phyloP scores from a whole-genome alignment of 2,797 vertebrate species.

The Syngnathus rostellatus region DNA sequence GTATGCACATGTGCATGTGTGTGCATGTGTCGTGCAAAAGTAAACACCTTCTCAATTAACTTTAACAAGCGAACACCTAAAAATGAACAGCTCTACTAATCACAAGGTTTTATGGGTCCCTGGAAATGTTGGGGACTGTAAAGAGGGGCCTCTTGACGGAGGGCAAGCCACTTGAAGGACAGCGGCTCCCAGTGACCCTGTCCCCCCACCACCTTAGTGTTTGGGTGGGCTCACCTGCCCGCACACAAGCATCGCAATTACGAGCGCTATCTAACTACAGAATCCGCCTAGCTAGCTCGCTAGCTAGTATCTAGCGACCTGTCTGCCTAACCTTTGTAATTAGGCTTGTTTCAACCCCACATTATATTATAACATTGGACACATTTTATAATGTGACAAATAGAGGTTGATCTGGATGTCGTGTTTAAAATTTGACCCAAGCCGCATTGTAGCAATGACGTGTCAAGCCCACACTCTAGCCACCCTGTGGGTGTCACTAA shows the following conservation, averaged over 20 bases:
- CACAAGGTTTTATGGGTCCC: slow-evolving; percentile 59
- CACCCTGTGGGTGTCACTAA: too few species aligned
- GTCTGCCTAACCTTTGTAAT: too few species aligned
- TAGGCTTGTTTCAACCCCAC: too few species aligned
- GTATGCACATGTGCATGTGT: not conserved
- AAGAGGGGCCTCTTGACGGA: not conserved
- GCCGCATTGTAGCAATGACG: too few species aligned
- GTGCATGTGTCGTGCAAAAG: slow-evolving; percentile 58
- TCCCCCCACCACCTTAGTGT: slow-evolving; percentile 29
- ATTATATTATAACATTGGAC: too few species aligned
- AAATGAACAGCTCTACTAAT: slow-evolving; percentile 55
- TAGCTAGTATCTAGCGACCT: not conserved
- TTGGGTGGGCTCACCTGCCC: slow-evolving; percentile 41
- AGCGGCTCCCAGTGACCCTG: slow-evolving; percentile 25
- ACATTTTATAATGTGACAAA: too few species aligned
- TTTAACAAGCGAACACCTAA: slow-evolving; percentile 66
- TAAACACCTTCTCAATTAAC: slow-evolving; percentile 69
- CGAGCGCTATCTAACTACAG: not conserved
- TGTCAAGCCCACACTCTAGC: too few species aligned
- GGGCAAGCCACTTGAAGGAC: slow-evolving; percentile 39
- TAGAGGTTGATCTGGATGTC: too few species aligned
- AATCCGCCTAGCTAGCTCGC: not conserved
- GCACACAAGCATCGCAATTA: not conserved
- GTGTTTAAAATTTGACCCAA: too few species aligned
- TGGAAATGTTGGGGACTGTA: slow-evolving; percentile 33